Base-by-base conservation (phyloP, 2,888 invertebrate genomes). In the Aromia moschata region DNA sequence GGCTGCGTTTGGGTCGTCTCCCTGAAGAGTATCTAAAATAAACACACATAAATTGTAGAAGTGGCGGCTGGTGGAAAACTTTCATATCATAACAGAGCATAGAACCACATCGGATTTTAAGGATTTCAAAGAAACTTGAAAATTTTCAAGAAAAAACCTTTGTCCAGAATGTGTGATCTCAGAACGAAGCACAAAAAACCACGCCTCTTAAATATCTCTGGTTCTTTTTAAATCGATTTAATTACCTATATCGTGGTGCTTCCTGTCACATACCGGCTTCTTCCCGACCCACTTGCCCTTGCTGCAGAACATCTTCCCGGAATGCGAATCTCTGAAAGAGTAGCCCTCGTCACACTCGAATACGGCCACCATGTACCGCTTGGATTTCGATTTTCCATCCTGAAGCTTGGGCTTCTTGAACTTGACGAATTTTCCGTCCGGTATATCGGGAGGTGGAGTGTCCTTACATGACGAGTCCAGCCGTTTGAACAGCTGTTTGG, bases 291-390 rank as follows among this genome's bases (percentile, higher is more conserved):
- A 88, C 65, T 78, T 78, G 43, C 80, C 79, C 54, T 79, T 75
- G 67, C 85, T 84, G 73, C 87, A 88, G 74, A 83, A 87, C 67
- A 87, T 80, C 41, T 82, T 82, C 64, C 82, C 81, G 18, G 79
- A 76, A 43, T 79, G 79, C 1, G 77, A 68, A 45, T 82, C 80
- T 62, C 82, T 80, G 45, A 87, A 80, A 40, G 79, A 79, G 71
- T 80, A 85, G 18, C 84, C 84, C 20, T 82, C 81, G 43, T 81
- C 73, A 68, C 87, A 88, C 54, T 80, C 77, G 68, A 86, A 88
- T 65, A 84, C 77, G 5, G 86, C 87, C 38, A 84, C 83, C 31
- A 85, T 76, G 67, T 86, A 87, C 16, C 83, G 75, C 70, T 83
- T 84, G 60, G 80, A 76, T 14, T 75, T 77, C 2, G 70, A 36